A percentile compares a stretch with the other conserved stretches of the same genome.
These are phyloP conservation scores for Strigamia crassipes DNA, from an alignment of 2,888 invertebrate genomes.

Conservation along the genomic window DNA sequence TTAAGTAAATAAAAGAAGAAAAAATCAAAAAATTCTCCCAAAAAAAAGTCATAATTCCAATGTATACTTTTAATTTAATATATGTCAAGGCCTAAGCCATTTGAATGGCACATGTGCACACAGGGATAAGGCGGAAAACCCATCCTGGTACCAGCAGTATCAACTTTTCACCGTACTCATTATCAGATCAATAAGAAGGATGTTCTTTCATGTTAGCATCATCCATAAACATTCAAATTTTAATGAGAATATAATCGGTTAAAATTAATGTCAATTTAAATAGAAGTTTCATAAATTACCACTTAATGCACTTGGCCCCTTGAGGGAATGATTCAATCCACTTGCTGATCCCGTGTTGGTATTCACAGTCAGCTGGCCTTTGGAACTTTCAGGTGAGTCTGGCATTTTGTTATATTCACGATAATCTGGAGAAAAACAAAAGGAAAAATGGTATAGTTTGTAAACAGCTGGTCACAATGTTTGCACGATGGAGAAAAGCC, in stretches of 20 bases:
- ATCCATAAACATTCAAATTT: background rate
- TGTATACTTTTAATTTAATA: constrained; percentile 18
- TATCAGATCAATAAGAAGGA: constrained; percentile 25
- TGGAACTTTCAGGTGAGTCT: constrained; percentile 46
- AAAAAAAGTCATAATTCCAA: constrained; percentile 16
- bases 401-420: constrained; percentile 45
- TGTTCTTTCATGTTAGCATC: constrained; percentile 1
- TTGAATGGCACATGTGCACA: constrained; percentile 5
- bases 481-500: constrained; percentile 1
- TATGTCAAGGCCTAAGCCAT: constrained; percentile 5
- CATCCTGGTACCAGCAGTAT: constrained; percentile 6
- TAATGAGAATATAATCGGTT: background rate
- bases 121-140: background rate
- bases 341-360: constrained; percentile 16
- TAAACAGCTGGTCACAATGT: constrained; percentile 7
- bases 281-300: background rate
- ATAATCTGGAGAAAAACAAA: constrained; percentile 36
- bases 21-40: background rate
- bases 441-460: constrained; percentile 7
- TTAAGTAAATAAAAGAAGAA: background rate
- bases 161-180: background rate
- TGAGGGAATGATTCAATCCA: constrained; percentile 25
- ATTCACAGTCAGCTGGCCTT: constrained; percentile 44
- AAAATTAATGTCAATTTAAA: background rate
- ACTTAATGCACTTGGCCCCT: constrained; percentile 24